A percentile compares a stretch with the other conserved stretches of the same genome.
phyloP scores from a whole-genome alignment of 1,140 invertebrate genomes.

The Zaprionus africanus region DNA sequence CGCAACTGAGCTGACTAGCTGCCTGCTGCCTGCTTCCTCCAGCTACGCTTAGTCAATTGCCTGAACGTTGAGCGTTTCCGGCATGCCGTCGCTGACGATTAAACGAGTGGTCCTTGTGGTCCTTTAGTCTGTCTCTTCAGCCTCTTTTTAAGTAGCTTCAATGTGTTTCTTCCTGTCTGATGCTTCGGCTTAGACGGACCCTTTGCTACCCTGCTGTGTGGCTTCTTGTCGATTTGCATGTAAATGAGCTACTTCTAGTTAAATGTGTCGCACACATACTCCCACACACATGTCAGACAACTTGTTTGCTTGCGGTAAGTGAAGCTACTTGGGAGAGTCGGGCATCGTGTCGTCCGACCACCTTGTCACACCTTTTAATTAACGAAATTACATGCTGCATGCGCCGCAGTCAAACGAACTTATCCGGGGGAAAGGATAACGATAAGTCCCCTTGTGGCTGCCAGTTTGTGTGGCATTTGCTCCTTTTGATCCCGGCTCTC shows the following conservation, averaged over 20 bases:
- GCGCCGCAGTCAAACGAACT: constrained; percentile 3
- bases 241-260: constrained; percentile 54
- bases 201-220: constrained; percentile 1
- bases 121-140: not conserved
- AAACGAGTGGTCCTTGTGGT: not conserved
- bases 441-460: constrained; percentile 26
- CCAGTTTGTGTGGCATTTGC: constrained; percentile 14
- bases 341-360: not conserved
- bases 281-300: constrained; percentile 27
- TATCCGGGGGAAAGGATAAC: constrained; percentile 3
- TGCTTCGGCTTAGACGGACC: constrained; percentile 8
- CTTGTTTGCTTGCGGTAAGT: constrained; percentile 26
- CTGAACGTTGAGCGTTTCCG: constrained; percentile 16
- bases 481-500: constrained; percentile 46
- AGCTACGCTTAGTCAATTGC: constrained; percentile 12
- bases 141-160: constrained; percentile 1
- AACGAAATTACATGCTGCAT: constrained; percentile 53
- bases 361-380: constrained; percentile 74
- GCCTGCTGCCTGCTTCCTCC: not conserved
- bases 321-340: no score
- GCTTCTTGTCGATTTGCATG: constrained; percentile 44
- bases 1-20: not conserved
- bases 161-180: constrained; percentile 33
- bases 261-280: constrained; percentile 32
- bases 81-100: not conserved